Conservation (phyloP, 2,888 invertebrate genomes). For the Tetragnatha montana region DNA sequence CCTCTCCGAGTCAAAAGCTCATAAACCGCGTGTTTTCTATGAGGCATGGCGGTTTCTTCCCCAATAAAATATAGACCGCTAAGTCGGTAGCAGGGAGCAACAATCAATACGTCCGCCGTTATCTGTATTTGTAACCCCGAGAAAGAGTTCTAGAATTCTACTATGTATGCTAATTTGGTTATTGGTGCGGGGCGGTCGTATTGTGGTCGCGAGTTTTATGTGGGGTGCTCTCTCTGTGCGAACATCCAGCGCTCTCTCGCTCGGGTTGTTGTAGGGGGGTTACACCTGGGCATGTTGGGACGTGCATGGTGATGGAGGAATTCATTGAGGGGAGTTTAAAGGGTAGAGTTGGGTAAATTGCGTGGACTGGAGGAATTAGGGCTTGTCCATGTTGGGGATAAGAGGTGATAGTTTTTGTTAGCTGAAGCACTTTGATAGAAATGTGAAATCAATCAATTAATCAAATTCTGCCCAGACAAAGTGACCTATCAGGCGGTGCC, state of each 20-base stretch:
- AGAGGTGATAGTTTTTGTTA: too few species aligned
- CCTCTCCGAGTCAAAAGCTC: slow-evolving; percentile 4
- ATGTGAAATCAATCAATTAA: too few species aligned
- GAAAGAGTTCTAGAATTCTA: slow-evolving; percentile 54
- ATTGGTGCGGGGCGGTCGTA: slow-evolving; percentile 20
- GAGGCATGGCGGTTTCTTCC: slow-evolving; percentile 7
- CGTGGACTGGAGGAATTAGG: too few species aligned
- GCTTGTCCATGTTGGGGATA: too few species aligned
- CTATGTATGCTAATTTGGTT: slow-evolving; percentile 59
- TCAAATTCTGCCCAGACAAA: too few species aligned
- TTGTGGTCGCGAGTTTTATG: slow-evolving; percentile 17
- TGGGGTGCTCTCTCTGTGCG: not conserved
- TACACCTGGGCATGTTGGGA: too few species aligned
- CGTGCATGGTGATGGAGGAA: too few species aligned
- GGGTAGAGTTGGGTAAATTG: too few species aligned
- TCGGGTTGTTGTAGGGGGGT: not conserved
- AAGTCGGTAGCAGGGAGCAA: not conserved
- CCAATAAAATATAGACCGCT: slow-evolving; percentile 44
- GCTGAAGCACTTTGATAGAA: too few species aligned
- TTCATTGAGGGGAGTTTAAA: too few species aligned
- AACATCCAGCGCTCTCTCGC: not conserved
- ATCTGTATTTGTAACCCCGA: slow-evolving; percentile 53
- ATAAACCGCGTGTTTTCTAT: slow-evolving; percentile 29
- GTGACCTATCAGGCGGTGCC: too few species aligned
- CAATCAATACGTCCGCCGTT: slow-evolving; percentile 47